Evolutionary conservation across 92 coral and sea anemone genomes (phyloP).

Genomic region (Montipora capitata): DNA sequence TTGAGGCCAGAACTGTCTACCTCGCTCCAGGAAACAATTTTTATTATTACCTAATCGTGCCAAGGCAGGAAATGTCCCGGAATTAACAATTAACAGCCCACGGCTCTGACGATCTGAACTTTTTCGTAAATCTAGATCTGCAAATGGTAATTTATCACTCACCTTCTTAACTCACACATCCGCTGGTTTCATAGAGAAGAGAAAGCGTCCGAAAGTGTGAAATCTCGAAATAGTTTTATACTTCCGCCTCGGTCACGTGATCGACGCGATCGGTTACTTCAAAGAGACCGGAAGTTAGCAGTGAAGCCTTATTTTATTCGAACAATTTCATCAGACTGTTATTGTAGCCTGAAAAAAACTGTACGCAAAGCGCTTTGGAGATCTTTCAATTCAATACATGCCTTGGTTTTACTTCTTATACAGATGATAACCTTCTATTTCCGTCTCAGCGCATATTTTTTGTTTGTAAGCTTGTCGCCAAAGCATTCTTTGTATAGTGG

Average conservation of each 20-base stretch:
- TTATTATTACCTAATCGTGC: background rate
- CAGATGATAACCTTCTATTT: background rate
- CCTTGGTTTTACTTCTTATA: background rate
- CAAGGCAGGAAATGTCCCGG: no score
- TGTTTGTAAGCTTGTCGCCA: no score
- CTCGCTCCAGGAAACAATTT: constrained; percentile 20
- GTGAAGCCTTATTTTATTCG: no score
- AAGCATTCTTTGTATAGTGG: no score
- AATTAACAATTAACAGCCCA: no score
- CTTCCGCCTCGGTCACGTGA: no score
- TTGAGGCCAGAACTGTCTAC: background rate
- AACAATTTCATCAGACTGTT: background rate
- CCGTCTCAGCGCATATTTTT: background rate
- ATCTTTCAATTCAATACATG: background rate
- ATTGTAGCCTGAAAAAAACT: background rate
- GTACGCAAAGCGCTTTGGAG: background rate
- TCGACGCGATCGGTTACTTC: no score
- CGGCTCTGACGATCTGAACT: background rate
- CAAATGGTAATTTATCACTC: background rate
- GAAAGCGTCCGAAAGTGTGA: constrained; percentile 2
- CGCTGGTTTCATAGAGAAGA: constrained; percentile 42
- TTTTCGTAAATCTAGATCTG: background rate
- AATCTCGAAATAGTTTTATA: no score
- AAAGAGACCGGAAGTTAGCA: constrained; percentile 28
- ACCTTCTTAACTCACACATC: constrained; percentile 1